Base-by-base conservation (phyloP, 2,888 invertebrate species). In the Eumerus sabulonum region DNA sequence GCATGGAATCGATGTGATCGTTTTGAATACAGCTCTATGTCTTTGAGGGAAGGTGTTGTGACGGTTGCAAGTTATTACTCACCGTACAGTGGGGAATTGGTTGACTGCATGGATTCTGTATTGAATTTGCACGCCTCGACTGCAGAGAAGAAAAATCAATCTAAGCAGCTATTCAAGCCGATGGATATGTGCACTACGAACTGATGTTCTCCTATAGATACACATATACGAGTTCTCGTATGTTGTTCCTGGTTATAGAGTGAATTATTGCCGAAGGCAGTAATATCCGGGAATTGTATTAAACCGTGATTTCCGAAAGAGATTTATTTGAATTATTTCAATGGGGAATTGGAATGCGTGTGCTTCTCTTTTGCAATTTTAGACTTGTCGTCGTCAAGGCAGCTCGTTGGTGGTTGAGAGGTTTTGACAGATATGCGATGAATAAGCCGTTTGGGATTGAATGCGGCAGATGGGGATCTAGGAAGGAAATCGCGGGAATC, bases 41-140 rank as follows among this genome's bases (percentile, higher is more conserved):
- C 38, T 71, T 42, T 59, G 42, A 40, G 27, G 35, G 18, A 63
- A 79, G 74, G 68, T 79, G 77, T 68, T 79, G 73, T 62, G 77
- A 73, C 77, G 73, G 63, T 68, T 79, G 73, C 63, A 68, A 68
- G 73, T 79, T 73, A 79, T 79, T 79, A 68, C 73, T 73, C 63
- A 53, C 5, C 62, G 7, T 27, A 27, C 27, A 4, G 27, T 27
- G 51, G 56, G 44, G 54, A 44, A 68, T 59, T 79, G 77, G 14
- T 63, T 63, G 67, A 59, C 67, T 73, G 48, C 50, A 59, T 53
- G 63, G 77, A 79, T 73, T 73, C 59, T 27, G 57, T 38, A 56
- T 68, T 73, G 63, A 67, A 56, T 48, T 76, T 63, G 40, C 50
- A 17, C 50, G 19, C 56, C 44, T 27, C 50, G 63, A 48, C 51